Evolutionary conservation across 2,888 invertebrate genomes (phyloP), one percentile per base, ranked within the genome.

Genomic region (Acleris holmiana): DNA sequence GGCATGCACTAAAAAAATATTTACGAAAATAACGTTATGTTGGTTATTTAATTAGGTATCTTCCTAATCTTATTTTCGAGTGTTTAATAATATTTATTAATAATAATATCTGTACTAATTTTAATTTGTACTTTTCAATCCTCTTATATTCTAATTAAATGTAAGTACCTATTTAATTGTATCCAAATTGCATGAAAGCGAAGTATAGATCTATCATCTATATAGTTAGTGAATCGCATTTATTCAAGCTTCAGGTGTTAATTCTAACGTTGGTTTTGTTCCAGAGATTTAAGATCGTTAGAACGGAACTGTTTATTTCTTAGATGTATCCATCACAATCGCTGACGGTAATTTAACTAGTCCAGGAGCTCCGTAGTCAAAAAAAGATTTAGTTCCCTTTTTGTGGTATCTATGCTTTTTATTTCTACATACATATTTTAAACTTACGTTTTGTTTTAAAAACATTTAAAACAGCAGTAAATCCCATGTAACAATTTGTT

Each of bases 1-100:
- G 74, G 79, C 78, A 80, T 85, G 83, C 82, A 83, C 78, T 83
- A 73, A 73, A 67, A 69, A 72, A 69, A 71, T 71, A 69, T 74
- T 73, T 69, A 74, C 73, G 69, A 69, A 72, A 69, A 66, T 60
- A 60, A 60, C 46, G 66, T 76, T 74, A 69, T 72, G 76, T 74
- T 77, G 73, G 69, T 17, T 46, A 47, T 41, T 35, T 61, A 50
- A 56, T 41, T 55, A 57, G 51, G 47, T 66, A 65, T 60, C 51
- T 67, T 68, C 71, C 68, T 63, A 71, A 69, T 59, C 69, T 69
- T 69, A 62, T 66, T 73, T 73, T 55, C 49, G 59, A 13, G 35
- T 60, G 49, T 60, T 35, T 60, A 49, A 55, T 55, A 35, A 46
- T 54, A 49, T 29, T 49, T 46, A 29, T 10, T 35, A 35, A n/a